These are phyloP conservation scores for Perodicticus potto DNA, from an alignment of 2,797 vertebrate species.

Conservation along the genomic window DNA sequence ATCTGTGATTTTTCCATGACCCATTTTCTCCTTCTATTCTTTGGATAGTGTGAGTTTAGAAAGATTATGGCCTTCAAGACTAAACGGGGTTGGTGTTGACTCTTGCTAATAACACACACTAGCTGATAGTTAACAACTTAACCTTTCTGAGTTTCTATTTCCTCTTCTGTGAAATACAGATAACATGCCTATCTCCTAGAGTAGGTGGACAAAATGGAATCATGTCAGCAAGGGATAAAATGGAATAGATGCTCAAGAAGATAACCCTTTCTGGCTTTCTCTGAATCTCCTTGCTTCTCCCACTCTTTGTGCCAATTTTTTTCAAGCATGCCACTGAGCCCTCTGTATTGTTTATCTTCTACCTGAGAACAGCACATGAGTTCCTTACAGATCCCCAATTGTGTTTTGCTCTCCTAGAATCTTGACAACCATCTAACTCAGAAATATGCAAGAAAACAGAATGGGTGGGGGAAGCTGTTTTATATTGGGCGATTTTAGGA, in stretches of 20 bases:
- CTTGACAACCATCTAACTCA: background rate
- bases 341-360: background rate
- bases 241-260: background rate
- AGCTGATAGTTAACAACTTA: slow-evolving; percentile 40
- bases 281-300: background rate
- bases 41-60: slow-evolving; percentile 16
- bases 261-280: background rate
- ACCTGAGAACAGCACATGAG: background rate
- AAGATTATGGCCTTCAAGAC: background rate
- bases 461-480: background rate
- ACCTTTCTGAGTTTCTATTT: slow-evolving; percentile 30
- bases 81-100: background rate
- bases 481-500: background rate
- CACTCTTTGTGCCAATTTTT: background rate
- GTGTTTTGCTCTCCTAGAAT: background rate
- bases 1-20: background rate
- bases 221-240: background rate
- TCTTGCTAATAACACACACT: background rate
- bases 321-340: background rate
- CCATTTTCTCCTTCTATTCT: background rate
- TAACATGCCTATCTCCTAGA: background rate
- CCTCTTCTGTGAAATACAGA: background rate
- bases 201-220: background rate
- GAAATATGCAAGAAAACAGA: background rate
- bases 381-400: background rate